phyloP scores from a whole-genome alignment of 1,140 invertebrate species.

The Tribolium castaneum region DNA sequence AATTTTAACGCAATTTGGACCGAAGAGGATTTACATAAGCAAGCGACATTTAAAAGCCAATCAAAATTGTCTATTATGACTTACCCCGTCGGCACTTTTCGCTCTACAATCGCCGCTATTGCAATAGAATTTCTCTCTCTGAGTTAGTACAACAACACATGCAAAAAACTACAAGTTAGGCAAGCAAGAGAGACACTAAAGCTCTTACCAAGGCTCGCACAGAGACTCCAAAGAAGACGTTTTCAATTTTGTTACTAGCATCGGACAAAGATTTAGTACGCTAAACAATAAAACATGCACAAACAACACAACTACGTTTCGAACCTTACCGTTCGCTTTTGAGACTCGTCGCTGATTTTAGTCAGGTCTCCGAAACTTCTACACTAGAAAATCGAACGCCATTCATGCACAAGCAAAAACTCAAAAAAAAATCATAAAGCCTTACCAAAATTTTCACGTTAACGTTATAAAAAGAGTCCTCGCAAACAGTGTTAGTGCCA shows the following conservation, averaged over 20 bases:
- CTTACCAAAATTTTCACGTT: conserved; percentile 66
- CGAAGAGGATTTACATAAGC: not conserved
- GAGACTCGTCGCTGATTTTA: conserved; percentile 65
- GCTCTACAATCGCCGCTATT: conserved; percentile 21
- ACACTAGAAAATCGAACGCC: conserved; percentile 64
- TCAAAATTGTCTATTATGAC: conserved; percentile 24
- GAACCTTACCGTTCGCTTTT: conserved; percentile 61
- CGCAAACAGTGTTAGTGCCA: conserved; percentile 63
- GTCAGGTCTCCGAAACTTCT: conserved; percentile 73
- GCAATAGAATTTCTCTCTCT: conserved; percentile 35
- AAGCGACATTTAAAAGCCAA: not conserved
- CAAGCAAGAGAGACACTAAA: conserved; percentile 41
- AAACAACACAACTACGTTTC: conserved; percentile 48
- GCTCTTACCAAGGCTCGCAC: conserved; percentile 71
- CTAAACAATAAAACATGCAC: conserved; percentile 52
- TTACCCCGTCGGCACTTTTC: not conserved
- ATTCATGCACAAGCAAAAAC: conserved; percentile 34
- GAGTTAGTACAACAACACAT: conserved; percentile 18
- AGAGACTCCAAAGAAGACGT: conserved; percentile 68
- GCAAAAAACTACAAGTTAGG: conserved; percentile 38
- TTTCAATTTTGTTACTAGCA: conserved; percentile 63
- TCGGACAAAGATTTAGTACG: conserved; percentile 60
- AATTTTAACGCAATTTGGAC: not conserved
- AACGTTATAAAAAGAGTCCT: conserved; percentile 70
- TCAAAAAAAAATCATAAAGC: conserved; percentile 42